phyloP scores from a whole-genome alignment of 2,888 invertebrate genomes.

The Dicycla oo region DNA sequence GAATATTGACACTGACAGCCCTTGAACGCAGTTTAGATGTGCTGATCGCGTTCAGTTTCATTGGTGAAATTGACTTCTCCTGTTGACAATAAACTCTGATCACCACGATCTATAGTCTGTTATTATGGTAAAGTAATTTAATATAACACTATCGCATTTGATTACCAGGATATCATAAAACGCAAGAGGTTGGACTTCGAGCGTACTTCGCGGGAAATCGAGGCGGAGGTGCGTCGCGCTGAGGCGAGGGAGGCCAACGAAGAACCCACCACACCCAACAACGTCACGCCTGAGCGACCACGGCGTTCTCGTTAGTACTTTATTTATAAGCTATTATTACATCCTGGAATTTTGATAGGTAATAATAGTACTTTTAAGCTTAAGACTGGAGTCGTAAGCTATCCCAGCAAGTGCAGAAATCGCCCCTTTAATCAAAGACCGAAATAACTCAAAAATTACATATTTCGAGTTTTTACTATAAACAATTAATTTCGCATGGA shows the following conservation, averaged over 20 bases:
- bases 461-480: too few relatives aligned
- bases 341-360: background rate
- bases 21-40: too few relatives aligned
- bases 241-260: slow-evolving; percentile 88
- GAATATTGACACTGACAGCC: too few relatives aligned
- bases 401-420: background rate
- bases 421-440: too few relatives aligned
- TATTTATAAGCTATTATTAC: background rate
- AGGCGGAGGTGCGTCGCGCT: slow-evolving; percentile 92
- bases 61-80: too few relatives aligned
- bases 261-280: slow-evolving; percentile 67
- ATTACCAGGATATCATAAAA: slow-evolving; percentile 90
- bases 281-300: slow-evolving; percentile 66
- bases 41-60: too few relatives aligned
- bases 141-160: background rate
- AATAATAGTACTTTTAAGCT: background rate
- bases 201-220: slow-evolving; percentile 94
- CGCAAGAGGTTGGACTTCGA: slow-evolving; percentile 93
- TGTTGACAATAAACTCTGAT: background rate
- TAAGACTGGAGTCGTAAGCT: background rate
- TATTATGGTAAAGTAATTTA: background rate
- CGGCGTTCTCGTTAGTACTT: slow-evolving; percentile 60
- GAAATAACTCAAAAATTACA: too few relatives aligned
- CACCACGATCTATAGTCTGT: background rate
- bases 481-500: too few relatives aligned